A percentile compares a stretch with the other conserved stretches of the same genome.
These are phyloP conservation scores for Mercenaria mercenaria DNA, from an alignment of 1,140 invertebrate species.

Conservation along the genomic window DNA sequence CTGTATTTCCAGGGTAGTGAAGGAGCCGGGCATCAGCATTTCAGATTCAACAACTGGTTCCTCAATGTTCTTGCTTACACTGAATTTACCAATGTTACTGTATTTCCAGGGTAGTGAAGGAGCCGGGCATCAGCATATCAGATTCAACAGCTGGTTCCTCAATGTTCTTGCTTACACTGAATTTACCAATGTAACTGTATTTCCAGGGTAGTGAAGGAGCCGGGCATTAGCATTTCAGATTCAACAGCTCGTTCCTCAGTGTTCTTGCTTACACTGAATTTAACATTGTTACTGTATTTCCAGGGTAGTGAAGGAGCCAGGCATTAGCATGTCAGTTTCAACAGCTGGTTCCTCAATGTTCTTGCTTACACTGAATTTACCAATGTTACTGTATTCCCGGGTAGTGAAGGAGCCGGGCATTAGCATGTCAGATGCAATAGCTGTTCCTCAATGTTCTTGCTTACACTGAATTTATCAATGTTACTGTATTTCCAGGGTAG, in stretches of 20 bases:
- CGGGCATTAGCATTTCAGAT: conserved; percentile 82
- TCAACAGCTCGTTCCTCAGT: conserved; percentile 85
- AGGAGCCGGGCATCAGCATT: too few species aligned
- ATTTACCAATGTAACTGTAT: too few species aligned
- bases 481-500: conserved; percentile 76
- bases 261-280: conserved; percentile 79
- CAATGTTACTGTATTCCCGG: too few species aligned
- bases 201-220: conserved; percentile 81
- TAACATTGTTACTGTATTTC: too few species aligned
- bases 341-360: conserved; percentile 85
- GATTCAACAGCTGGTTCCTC: conserved; percentile 85
- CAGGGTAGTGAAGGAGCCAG: conserved; percentile 82
- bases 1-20: conserved; percentile 83
- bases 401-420: conserved; percentile 82
- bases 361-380: conserved; percentile 78
- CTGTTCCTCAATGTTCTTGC: conserved; percentile 84
- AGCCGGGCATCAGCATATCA: conserved; percentile 81
- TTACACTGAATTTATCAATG: too few species aligned
- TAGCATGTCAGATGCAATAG: conserved; percentile 83
- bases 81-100: too few species aligned
- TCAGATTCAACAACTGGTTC: too few species aligned
- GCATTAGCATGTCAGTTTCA: conserved; percentile 83
- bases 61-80: too few species aligned
- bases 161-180: conserved; percentile 81
- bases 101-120: conserved; percentile 76